phyloP scores from a whole-genome alignment of 2,797 vertebrate species.

The Yasuhikotakia modesta region DNA sequence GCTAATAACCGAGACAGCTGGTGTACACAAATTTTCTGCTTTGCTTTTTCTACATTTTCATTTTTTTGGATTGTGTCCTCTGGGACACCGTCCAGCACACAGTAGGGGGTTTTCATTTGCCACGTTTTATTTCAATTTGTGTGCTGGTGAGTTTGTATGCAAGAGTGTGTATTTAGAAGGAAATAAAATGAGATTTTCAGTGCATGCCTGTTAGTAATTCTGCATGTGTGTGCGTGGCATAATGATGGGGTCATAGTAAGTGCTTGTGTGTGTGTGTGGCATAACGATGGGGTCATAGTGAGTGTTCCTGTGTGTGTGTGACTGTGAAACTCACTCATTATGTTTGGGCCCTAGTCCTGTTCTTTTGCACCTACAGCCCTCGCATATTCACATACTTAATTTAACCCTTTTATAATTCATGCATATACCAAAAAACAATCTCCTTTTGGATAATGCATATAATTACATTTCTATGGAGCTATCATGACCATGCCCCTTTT shows the following conservation, averaged over 20 bases:
- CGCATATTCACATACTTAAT: conserved; percentile 65
- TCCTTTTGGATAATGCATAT: conserved; percentile 63
- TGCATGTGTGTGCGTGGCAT: too few species aligned
- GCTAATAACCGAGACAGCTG: conserved; percentile 72
- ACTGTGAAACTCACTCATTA: conserved; percentile 57
- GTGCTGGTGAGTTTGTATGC: neutral
- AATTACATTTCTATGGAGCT: conserved; percentile 60
- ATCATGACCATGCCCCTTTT: conserved; percentile 55
- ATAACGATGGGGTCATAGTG: neutral
- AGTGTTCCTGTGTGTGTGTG: neutral
- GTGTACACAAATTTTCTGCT: conserved; percentile 57
- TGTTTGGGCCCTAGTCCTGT: conserved; percentile 56
- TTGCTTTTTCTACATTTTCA: conserved; percentile 16
- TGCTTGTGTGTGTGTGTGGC: conserved; percentile 8
- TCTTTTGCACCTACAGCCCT: conserved; percentile 24
- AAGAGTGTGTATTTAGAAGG: neutral
- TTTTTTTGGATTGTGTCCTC: conserved; percentile 62
- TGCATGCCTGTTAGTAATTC: conserved; percentile 16
- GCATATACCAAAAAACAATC: conserved; percentile 54
- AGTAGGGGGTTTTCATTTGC: conserved; percentile 49
- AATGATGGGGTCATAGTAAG: too few species aligned
- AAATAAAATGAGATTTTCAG: conserved; percentile 21
- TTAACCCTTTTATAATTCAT: conserved; percentile 70
- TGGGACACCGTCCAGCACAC: conserved; percentile 69
- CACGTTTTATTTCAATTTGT: conserved; percentile 6